These are phyloP conservation scores for Ptyas mucosa DNA, from an alignment of 2,113 vertebrate species.

Conservation along the genomic window DNA sequence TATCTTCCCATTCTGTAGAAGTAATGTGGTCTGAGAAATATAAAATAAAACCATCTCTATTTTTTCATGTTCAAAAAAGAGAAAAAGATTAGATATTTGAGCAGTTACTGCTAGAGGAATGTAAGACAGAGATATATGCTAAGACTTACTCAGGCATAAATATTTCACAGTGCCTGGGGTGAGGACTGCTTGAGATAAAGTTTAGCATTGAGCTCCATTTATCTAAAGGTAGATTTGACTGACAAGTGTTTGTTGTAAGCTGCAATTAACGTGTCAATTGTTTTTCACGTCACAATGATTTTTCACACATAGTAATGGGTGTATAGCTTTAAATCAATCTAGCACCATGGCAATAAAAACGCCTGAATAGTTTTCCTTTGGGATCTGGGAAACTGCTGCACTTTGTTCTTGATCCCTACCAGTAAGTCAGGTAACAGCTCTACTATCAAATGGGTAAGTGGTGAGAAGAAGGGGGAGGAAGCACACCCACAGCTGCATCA, in stretches of 20 bases:
- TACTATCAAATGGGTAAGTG: constrained; percentile 36
- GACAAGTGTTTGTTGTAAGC: constrained; percentile 56
- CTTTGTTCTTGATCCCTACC: constrained; percentile 50
- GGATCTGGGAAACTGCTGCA: constrained; percentile 10
- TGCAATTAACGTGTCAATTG: constrained; percentile 62
- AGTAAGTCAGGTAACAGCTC: constrained; percentile 53
- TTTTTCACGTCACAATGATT: constrained; percentile 52
- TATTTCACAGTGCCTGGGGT: constrained; percentile 51
- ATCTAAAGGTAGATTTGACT: constrained; percentile 51
- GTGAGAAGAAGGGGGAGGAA: constrained; percentile 43
- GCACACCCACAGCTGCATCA: constrained; percentile 38
- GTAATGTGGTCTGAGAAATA: background rate
- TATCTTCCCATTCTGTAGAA: background rate
- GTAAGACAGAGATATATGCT: constrained; percentile 48
- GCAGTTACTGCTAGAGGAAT: background rate
- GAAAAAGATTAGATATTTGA: background rate
- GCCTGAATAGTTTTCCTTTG: background rate
- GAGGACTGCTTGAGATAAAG: constrained; percentile 50
- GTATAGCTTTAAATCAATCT: constrained; percentile 46
- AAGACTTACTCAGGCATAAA: constrained; percentile 53
- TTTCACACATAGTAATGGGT: constrained; percentile 36
- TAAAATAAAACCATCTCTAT: background rate
- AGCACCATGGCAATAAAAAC: constrained; percentile 49
- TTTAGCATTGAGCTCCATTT: constrained; percentile 52
- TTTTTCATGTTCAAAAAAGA: background rate